These are phyloP conservation scores for Aporophyla lueneburgensis DNA, from an alignment of 2,888 invertebrate genomes.

Conservation along the genomic window DNA sequence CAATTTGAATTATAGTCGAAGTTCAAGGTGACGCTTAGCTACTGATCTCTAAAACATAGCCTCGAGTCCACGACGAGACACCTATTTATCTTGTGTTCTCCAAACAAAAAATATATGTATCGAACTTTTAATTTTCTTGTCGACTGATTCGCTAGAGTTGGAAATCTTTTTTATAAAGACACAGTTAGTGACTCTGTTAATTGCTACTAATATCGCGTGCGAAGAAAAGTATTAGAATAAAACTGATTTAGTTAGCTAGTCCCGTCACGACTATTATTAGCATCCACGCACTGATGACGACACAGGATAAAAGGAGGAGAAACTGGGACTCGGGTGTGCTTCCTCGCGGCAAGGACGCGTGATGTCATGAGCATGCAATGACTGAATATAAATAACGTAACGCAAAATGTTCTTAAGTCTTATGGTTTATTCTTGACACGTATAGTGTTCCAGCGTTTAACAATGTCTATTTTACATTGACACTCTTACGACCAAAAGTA, in stretches of 20 bases:
- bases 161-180: slow-evolving; percentile 70
- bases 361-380: slow-evolving; percentile 83
- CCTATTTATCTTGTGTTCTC: slow-evolving; percentile 63
- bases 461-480: slow-evolving; percentile 73
- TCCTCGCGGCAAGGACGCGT: slow-evolving; percentile 88
- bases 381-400: slow-evolving; percentile 81
- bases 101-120: slow-evolving; percentile 70
- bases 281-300: slow-evolving; percentile 78
- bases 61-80: slow-evolving; percentile 61
- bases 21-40: slow-evolving; percentile 83
- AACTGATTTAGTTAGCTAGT: slow-evolving; percentile 68
- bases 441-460: slow-evolving; percentile 77
- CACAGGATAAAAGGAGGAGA: slow-evolving; percentile 87
- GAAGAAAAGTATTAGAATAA: slow-evolving; percentile 59
- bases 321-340: slow-evolving; percentile 85
- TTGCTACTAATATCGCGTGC: slow-evolving; percentile 67
- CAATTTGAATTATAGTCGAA: slow-evolving; percentile 78
- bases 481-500: slow-evolving; percentile 62
- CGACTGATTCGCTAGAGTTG: slow-evolving; percentile 62
- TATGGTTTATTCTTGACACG: slow-evolving; percentile 81
- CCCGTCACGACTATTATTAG: slow-evolving; percentile 82
- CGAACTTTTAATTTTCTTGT: slow-evolving; percentile 52
- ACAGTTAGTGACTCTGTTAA: slow-evolving; percentile 69
- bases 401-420: slow-evolving; percentile 74
- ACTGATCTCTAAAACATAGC: slow-evolving; percentile 66